A percentile compares a stretch with the other conserved stretches of the same genome.
These are phyloP conservation scores for Coenonympha glycerion DNA, from an alignment of 2,888 invertebrate species.

Conservation along the genomic window DNA sequence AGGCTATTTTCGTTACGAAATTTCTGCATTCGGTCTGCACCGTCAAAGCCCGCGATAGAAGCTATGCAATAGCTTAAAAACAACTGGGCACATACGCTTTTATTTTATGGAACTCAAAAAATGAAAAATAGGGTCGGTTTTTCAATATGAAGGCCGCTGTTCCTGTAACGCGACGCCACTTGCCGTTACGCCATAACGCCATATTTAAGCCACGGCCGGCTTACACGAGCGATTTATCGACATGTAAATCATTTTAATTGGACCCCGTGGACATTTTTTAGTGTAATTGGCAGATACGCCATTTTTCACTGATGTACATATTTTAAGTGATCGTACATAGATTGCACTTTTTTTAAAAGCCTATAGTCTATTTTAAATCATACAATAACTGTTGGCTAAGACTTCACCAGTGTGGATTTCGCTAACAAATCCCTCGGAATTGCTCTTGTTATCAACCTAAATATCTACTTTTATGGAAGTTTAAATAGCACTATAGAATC, in stretches of 20 bases:
- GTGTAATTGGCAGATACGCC: slow-evolving; percentile 65
- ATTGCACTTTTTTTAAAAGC: not conserved
- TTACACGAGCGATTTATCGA: slow-evolving; percentile 65
- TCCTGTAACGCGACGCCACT: slow-evolving; percentile 37
- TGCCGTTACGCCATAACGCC: slow-evolving; percentile 32
- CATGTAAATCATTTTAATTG: slow-evolving; percentile 76
- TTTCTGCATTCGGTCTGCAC: too few relatives aligned
- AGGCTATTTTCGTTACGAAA: too few relatives aligned
- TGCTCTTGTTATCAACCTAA: too few relatives aligned
- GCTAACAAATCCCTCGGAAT: too few relatives aligned
- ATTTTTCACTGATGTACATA: slow-evolving; percentile 51
- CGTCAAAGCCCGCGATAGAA: too few relatives aligned
- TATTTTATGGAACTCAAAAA: not conserved
- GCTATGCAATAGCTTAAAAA: too few relatives aligned
- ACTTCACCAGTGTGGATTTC: too few relatives aligned
- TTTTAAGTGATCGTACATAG: slow-evolving; percentile 1
- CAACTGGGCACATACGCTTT: too few relatives aligned
- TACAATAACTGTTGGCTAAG: too few relatives aligned
- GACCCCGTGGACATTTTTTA: slow-evolving; percentile 69
- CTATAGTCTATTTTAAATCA: too few relatives aligned
- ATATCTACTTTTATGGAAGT: too few relatives aligned
- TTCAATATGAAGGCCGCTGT: slow-evolving; percentile 20
- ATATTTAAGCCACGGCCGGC: slow-evolving; percentile 40
- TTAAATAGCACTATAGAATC: too few relatives aligned
- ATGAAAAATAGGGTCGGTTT: not conserved